Percentiles rank a stretch among this genome's conserved stretches.
These are phyloP conservation scores for Apis florea DNA, from an alignment of 1,140 invertebrate species.

Conservation along the genomic window DNA sequence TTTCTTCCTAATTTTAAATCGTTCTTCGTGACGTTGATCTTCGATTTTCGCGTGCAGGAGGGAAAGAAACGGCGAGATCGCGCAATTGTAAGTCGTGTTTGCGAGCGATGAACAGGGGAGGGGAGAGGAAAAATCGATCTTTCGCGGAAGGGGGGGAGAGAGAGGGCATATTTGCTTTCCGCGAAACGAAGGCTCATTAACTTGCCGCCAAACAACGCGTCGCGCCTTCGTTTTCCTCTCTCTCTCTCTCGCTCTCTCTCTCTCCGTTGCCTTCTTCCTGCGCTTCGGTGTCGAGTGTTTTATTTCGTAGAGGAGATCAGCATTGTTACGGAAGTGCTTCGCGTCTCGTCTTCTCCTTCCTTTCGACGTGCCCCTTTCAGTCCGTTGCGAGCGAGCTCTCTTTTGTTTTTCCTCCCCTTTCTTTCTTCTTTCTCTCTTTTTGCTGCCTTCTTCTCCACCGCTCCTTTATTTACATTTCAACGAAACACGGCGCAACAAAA, in stretches of 20 bases:
- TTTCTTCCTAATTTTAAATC: too few relatives aligned
- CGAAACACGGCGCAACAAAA: too few relatives aligned
- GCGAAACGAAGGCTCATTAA: slow-evolving; percentile 68
- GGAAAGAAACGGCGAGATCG: too few relatives aligned
- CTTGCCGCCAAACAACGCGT: slow-evolving; percentile 63
- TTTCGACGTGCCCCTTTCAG: slow-evolving; percentile 4
- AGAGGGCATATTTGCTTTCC: slow-evolving; percentile 39
- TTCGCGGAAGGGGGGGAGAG: slow-evolving; percentile 21
- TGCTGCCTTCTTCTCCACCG: background rate
- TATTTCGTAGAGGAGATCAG: slow-evolving; percentile 71
- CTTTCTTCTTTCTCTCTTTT: background rate
- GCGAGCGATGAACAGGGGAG: background rate
- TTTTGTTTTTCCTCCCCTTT: background rate
- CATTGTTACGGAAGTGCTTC: slow-evolving; percentile 73
- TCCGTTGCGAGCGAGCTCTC: background rate
- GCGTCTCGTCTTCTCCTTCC: slow-evolving; percentile 48
- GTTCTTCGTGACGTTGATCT: too few relatives aligned
- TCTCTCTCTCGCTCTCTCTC: background rate
- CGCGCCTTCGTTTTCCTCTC: slow-evolving; percentile 22
- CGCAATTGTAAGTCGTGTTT: background rate
- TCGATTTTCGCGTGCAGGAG: background rate
- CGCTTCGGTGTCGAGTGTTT: slow-evolving; percentile 56
- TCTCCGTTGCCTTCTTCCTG: slow-evolving; percentile 11
- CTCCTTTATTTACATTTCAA: background rate
- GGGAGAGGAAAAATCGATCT: slow-evolving; percentile 50